A percentile compares a stretch with the other conserved stretches of the same genome.
These are phyloP conservation scores for Merluccius polli DNA, from an alignment of 2,797 vertebrate genomes.

Conservation along the genomic window DNA sequence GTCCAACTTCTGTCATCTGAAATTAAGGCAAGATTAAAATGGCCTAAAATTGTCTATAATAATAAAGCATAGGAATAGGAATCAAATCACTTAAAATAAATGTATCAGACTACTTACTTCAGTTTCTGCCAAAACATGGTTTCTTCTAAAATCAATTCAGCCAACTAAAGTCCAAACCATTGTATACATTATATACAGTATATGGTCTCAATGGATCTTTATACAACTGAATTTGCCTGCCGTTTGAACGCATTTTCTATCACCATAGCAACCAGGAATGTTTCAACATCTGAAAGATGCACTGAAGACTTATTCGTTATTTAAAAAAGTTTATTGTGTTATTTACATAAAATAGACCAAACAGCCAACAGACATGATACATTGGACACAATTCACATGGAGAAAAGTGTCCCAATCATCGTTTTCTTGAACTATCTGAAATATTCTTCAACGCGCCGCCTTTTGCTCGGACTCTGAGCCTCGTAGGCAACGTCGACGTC, in stretches of 20 bases:
- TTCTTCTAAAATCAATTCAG: not conserved
- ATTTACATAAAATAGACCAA: not conserved
- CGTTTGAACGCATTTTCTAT: not conserved
- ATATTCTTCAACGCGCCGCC: slow-evolving; percentile 65
- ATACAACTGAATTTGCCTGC: not conserved
- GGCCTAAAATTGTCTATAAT: too few relatives aligned
- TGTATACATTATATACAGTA: too few relatives aligned
- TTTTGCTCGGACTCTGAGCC: slow-evolving; percentile 52
- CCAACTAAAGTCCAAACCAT: not conserved
- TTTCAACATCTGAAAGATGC: not conserved
- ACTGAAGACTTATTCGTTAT: not conserved
- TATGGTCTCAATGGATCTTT: too few relatives aligned
- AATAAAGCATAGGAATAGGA: not conserved
- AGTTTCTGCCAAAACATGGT: not conserved
- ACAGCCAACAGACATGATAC: not conserved
- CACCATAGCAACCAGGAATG: not conserved
- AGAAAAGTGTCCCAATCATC: too few relatives aligned
- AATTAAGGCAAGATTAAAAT: not conserved
- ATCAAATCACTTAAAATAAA: not conserved
- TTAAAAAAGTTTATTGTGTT: not conserved
- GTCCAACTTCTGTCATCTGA: too few relatives aligned
- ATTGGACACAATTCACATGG: not conserved
- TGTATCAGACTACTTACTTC: not conserved
- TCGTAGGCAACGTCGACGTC: too few relatives aligned
- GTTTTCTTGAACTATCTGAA: slow-evolving; percentile 44